These are phyloP conservation scores for Odontomachus brunneus DNA, from an alignment of 1,140 invertebrate genomes.

Conservation along the genomic window DNA sequence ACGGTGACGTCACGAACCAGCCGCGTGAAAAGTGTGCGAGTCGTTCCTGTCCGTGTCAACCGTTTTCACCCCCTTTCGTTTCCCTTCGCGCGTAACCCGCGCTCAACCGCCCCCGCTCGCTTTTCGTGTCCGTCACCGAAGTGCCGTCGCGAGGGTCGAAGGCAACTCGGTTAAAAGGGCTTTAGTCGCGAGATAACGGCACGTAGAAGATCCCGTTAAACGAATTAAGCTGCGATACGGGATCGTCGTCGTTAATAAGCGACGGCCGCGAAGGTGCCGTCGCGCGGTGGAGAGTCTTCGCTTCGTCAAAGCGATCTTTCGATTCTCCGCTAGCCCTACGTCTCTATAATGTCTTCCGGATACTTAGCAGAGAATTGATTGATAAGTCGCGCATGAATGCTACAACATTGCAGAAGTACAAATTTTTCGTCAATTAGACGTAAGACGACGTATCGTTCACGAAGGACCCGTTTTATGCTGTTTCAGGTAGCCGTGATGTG, in stretches of 20 bases:
- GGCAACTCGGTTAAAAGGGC: slow-evolving; percentile 45
- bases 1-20: slow-evolving; percentile 83
- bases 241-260: too few species aligned
- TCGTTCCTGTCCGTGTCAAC: slow-evolving; percentile 70
- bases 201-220: slow-evolving; percentile 74
- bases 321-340: not conserved
- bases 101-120: not conserved
- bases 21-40: slow-evolving; percentile 77
- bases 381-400: not conserved
- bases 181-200: slow-evolving; percentile 73
- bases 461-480: not conserved
- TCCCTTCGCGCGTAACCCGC: slow-evolving; percentile 15
- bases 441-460: not conserved
- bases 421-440: not conserved
- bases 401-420: not conserved
- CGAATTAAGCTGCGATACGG: slow-evolving; percentile 73
- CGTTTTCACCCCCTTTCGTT: slow-evolving; percentile 48
- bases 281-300: not conserved
- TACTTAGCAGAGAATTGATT: not conserved
- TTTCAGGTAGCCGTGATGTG: slow-evolving; percentile 11
- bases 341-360: not conserved
- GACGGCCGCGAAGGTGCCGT: not conserved
- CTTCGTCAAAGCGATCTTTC: not conserved
- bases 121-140: not conserved
- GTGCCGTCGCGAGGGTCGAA: slow-evolving; percentile 58